Evolutionary conservation across 2,797 vertebrate genomes (phyloP), one percentile per base, ranked within the genome.

Genomic region (Triplophysa yarkandensis): DNA sequence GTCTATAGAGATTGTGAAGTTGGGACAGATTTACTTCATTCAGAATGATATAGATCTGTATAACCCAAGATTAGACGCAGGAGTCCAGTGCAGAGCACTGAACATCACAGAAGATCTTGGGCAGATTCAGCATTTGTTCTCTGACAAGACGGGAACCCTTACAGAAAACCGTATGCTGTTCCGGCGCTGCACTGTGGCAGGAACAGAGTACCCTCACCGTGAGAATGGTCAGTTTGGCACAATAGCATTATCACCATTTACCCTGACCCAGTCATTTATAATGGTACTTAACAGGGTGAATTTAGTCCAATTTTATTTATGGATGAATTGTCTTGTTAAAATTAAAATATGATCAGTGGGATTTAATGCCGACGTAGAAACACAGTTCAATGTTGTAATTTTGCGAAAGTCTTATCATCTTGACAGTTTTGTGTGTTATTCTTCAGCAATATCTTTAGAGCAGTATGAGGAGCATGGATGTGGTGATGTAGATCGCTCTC

Each of bases 161-260:
- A 99, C 97, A 0, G 96, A 98, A 85, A 99, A 99, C 85, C 97
- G 96, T 85, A 99, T 98, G 97, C 93, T 97, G 84, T 99, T 99
- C 82, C 89, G 93, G 30, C 93, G 96, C 32, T 99, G 97, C 84
- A 97, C 92, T 66, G 92, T 99, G 66, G 94, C 91, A 4, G 97
- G 96, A 14, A 88, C 91, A 1, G 96, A 98, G 60, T 98, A 98
- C 77, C 93, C 94, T 75, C 97, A 98, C 60, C 80, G 91, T 57
- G 95, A 96, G 74, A 98, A 99, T 28, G 95, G 97, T 99, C 85
- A 89, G 91, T 80, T 28, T 17, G 16, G 39, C 21, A 23, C 13
- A 74, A 4, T 27, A 54, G 7, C 36, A 13, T n/a, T n/a, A n/a
- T n/a, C n/a, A n/a, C n/a, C n/a, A n/a, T 41, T 36, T 9, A 44